Evolutionary conservation across 2,888 invertebrate genomes (phyloP).

Genomic region (Gerris lacustris): DNA sequence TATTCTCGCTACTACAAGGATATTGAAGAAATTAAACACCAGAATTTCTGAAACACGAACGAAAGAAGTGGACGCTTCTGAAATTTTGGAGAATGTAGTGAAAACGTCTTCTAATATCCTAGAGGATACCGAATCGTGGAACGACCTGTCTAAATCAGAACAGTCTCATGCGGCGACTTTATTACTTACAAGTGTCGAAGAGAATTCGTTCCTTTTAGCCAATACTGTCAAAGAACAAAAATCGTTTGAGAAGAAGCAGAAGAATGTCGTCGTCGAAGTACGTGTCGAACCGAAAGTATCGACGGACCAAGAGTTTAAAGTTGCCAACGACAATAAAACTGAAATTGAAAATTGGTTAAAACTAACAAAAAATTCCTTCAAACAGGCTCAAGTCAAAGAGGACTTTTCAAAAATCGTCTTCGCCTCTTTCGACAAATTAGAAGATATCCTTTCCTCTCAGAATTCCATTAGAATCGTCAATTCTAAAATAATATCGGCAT

Average conservation of each 20-base stretch:
- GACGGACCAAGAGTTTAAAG: slow-evolving; percentile 55
- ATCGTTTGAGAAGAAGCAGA: slow-evolving; percentile 67
- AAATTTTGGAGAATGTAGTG: slow-evolving; percentile 68
- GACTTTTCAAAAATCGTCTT: slow-evolving; percentile 76
- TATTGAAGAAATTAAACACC: slow-evolving; percentile 73
- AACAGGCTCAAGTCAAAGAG: slow-evolving; percentile 67
- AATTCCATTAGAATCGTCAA: slow-evolving; percentile 54
- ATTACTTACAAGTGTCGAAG: slow-evolving; percentile 70
- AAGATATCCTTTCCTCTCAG: slow-evolving; percentile 60
- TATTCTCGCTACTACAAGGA: slow-evolving; percentile 77
- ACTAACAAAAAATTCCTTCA: slow-evolving; percentile 65
- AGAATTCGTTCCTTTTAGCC: slow-evolving; percentile 76
- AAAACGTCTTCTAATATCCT: slow-evolving; percentile 76
- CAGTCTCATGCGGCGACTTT: slow-evolving; percentile 78
- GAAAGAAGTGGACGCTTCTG: slow-evolving; percentile 70
- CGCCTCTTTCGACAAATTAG: slow-evolving; percentile 77
- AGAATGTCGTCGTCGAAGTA: slow-evolving; percentile 78
- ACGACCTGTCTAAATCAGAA: slow-evolving; percentile 68
- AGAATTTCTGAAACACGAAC: slow-evolving; percentile 69
- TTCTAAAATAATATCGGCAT: slow-evolving; percentile 82
- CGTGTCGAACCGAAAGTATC: slow-evolving; percentile 70
- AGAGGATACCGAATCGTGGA: slow-evolving; percentile 76
- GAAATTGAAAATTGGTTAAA: slow-evolving; percentile 69
- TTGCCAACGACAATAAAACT: slow-evolving; percentile 45
- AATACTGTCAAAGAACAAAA: slow-evolving; percentile 72